phyloP scores from a whole-genome alignment of 2,797 vertebrate species.

The Mormyrus hasselquistii region DNA sequence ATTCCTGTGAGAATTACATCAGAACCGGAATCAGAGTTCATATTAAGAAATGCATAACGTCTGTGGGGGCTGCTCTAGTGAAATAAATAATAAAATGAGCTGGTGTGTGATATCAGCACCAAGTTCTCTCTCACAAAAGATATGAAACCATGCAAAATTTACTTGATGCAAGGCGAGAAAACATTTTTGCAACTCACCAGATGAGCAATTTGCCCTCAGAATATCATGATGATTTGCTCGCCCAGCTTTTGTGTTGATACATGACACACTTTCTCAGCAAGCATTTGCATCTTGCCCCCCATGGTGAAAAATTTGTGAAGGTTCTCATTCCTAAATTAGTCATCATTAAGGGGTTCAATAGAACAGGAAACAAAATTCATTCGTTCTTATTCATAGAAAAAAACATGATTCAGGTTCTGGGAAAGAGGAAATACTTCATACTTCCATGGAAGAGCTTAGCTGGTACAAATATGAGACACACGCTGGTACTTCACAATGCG shows the following conservation, averaged over 20 bases:
- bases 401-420: neutral
- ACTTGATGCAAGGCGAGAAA: neutral
- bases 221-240: neutral
- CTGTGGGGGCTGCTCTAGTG: slow-evolving; percentile 13
- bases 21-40: slow-evolving; percentile 17
- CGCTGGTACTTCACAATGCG: neutral
- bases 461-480: neutral
- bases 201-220: neutral
- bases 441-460: neutral
- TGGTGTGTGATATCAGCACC: no score
- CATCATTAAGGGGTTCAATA: neutral
- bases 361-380: neutral
- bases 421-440: neutral
- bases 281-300: neutral
- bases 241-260: neutral
- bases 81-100: neutral
- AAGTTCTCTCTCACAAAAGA: slow-evolving; percentile 25
- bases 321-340: neutral
- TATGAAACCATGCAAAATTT: slow-evolving; percentile 18
- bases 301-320: neutral
- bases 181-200: neutral
- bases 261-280: neutral
- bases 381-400: neutral
- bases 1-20: slow-evolving; percentile 49
- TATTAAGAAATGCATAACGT: slow-evolving; percentile 18